Evolutionary conservation across 2,888 invertebrate genomes (phyloP), one percentile per base, ranked within the genome.

Genomic region (Drosophila setosimentum): DNA sequence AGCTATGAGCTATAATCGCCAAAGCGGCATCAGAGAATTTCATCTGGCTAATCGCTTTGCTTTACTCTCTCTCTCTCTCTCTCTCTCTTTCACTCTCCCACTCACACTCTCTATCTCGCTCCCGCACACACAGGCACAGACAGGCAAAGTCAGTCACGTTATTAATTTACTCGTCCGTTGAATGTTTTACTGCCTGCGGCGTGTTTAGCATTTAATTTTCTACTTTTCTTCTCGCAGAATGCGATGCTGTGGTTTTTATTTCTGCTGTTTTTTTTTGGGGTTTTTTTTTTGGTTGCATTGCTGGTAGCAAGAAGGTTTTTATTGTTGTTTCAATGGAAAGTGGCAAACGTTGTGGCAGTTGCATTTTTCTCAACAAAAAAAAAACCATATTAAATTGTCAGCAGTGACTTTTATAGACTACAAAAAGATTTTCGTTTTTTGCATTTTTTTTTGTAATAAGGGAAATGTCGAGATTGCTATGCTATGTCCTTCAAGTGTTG

Each of bases 311-410:
- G 18, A 21, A 29, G 16, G 51, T 51, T 68, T 59, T 71, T 68
- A 68, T 65, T 66, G 40, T 66, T 65, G 40, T 66, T 65, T 50
- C 32, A 33, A 24, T 54, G 33, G 55, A 61, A 50, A 69, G 55
- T 37, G 57, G 57, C 53, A 66, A 29, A 4, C 21, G 27, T 29
- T 45, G 32, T 50, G 3, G 54, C 30, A 45, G 59, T 29, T 70
- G 70, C 69, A 51, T 27, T 58, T 59, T 63, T 71, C 13, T 18
- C 33, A 42, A 21, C 33, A 42, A 32, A 42, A 37, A 40, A 40
- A 40, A 45, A 45, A 27, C 40, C 32, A 57, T 66, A 68, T 76
- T 45, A 60, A 76, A 66, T 76, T 72, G 63, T 66, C 66, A 67
- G 37, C 53, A 76, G 33, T 66, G 59, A 50, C 58, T 67, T 61